Evolutionary conservation across 1,140 invertebrate species (phyloP).

Genomic region (Anastatus disparis): DNA sequence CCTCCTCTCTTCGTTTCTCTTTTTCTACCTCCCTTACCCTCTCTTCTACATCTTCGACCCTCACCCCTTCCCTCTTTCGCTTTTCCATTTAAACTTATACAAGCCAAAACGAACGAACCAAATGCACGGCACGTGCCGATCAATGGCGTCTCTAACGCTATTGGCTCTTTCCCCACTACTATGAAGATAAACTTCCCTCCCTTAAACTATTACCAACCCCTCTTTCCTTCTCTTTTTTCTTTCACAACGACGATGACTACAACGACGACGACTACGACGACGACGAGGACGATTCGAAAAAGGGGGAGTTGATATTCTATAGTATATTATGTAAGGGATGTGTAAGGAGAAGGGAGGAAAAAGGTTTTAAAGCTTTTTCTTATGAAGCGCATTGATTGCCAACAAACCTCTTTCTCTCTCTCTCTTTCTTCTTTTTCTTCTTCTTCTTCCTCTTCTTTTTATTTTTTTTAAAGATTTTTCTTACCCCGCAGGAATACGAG

Average conservation of each 20-base stretch:
- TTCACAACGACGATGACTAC: too few species aligned
- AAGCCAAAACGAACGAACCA: conserved; percentile 49
- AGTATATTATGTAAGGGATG: conserved; percentile 60
- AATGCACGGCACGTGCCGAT: conserved; percentile 65
- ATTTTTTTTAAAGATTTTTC: too few species aligned
- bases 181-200: background rate
- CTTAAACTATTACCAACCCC: background rate
- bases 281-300: too few species aligned
- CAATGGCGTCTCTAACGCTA: conserved; percentile 65
- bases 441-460: too few species aligned
- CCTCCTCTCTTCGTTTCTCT: too few species aligned
- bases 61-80: conserved; percentile 38
- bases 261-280: too few species aligned
- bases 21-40: too few species aligned
- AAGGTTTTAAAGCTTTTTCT: conserved; percentile 64
- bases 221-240: background rate
- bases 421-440: conserved; percentile 13
- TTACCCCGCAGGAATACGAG: too few species aligned
- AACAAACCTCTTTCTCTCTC: conserved; percentile 54
- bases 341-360: too few species aligned
- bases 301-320: too few species aligned
- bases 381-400: conserved; percentile 67
- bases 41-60: too few species aligned
- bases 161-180: conserved; percentile 51
- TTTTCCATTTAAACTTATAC: too few species aligned